A percentile compares a stretch with the other conserved stretches of the same genome.
Evolutionary conservation across 2,797 vertebrate genomes (phyloP).

Genomic region (Tapirus indicus): DNA sequence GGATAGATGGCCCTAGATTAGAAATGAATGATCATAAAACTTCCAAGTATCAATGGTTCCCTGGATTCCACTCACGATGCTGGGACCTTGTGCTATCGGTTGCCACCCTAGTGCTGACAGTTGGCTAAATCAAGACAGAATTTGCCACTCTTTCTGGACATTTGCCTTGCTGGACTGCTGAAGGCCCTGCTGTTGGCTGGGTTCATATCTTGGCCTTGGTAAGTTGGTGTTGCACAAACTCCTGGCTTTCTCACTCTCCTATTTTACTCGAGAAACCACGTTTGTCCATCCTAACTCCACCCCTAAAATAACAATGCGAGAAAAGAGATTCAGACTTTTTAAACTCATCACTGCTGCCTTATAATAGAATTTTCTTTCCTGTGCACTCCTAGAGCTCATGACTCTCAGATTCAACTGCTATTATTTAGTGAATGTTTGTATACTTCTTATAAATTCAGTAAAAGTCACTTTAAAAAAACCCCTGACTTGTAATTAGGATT

Average conservation of each 20-base stretch:
- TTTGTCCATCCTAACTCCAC: not conserved
- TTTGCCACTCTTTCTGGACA: slow-evolving; percentile 39
- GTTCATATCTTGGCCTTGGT: slow-evolving; percentile 29
- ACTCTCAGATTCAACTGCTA: not conserved
- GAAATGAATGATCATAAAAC: slow-evolving; percentile 55
- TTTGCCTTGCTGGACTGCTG: slow-evolving; percentile 15
- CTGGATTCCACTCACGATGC: not conserved
- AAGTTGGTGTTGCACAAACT: not conserved
- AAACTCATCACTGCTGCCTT: not conserved
- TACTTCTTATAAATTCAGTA: not conserved
- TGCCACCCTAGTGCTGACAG: slow-evolving; percentile 54
- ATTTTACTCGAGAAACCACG: not conserved
- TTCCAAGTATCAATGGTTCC: slow-evolving; percentile 4
- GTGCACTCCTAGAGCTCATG: not conserved
- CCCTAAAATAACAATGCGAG: not conserved
- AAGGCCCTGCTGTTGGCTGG: slow-evolving; percentile 13
- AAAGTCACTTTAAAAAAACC: not conserved
- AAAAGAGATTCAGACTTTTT: not conserved
- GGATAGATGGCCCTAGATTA: slow-evolving; percentile 5
- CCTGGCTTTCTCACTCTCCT: not conserved
- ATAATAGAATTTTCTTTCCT: not conserved
- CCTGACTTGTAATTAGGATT: slow-evolving; percentile 31
- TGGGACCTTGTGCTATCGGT: slow-evolving; percentile 45
- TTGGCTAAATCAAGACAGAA: slow-evolving; percentile 66
- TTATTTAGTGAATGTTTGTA: not conserved